These are phyloP conservation scores for Trissolcus brochymenae DNA, from an alignment of 2,888 invertebrate species.

Conservation along the genomic window DNA sequence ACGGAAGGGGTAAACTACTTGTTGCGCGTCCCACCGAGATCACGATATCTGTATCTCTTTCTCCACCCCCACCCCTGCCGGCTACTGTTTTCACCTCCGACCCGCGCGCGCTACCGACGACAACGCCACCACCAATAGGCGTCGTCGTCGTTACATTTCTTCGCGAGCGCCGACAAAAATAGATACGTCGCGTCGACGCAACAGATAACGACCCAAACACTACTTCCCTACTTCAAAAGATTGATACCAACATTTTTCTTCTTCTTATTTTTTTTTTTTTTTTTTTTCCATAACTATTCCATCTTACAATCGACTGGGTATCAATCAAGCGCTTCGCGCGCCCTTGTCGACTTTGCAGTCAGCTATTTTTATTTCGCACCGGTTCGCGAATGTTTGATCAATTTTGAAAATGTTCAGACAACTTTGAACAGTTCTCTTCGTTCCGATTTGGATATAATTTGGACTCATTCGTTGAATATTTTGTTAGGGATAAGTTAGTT, in stretches of 20 bases:
- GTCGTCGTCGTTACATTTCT: constrained; percentile 45
- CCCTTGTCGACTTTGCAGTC: too few relatives aligned
- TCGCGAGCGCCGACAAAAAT: constrained; percentile 61
- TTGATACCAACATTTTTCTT: constrained; percentile 26
- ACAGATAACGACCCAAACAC: constrained; percentile 66
- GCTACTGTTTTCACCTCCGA: constrained; percentile 43
- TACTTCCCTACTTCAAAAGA: constrained; percentile 18
- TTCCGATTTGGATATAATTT: too few relatives aligned
- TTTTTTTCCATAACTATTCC: neutral
- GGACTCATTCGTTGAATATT: too few relatives aligned
- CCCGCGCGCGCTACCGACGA: constrained; percentile 27
- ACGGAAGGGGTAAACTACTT: constrained; percentile 69
- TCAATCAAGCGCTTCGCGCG: too few relatives aligned
- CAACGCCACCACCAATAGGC: constrained; percentile 38
- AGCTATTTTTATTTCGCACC: too few relatives aligned
- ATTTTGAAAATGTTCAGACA: too few relatives aligned
- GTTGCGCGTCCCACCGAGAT: constrained; percentile 70
- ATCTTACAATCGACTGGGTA: too few relatives aligned
- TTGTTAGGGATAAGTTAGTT: too few relatives aligned
- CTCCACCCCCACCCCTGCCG: constrained; percentile 23
- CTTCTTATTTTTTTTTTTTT: neutral
- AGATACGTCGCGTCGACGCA: constrained; percentile 71
- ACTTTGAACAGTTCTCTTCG: too few relatives aligned
- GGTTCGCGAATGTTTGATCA: too few relatives aligned
- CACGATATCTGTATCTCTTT: constrained; percentile 25